Conservation (phyloP, 2,113 vertebrate genomes). For the Heterotilapia buettikoferi region DNA sequence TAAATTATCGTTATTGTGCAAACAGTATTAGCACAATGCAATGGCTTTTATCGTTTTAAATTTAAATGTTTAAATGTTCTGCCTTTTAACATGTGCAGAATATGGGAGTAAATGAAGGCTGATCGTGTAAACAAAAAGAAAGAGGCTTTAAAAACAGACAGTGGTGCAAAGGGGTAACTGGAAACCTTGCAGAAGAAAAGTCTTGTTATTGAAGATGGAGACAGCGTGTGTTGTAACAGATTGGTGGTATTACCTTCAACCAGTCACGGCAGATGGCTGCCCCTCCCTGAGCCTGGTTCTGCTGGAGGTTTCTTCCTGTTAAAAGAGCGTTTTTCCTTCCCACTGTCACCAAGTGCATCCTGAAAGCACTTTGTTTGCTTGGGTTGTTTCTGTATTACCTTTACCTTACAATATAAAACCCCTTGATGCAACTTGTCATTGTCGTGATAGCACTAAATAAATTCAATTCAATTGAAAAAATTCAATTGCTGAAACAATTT, state of each 20-base stretch:
- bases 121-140: not conserved
- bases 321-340: accelerated
- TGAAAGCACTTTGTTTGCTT: not conserved
- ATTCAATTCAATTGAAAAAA: accelerated
- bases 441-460: not conserved
- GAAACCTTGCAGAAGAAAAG: not conserved
- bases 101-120: not conserved
- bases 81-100: not conserved
- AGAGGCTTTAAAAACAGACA: not conserved
- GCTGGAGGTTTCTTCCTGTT: not conserved
- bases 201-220: not conserved
- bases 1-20: not conserved
- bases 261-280: not conserved
- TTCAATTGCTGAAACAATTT: not conserved
- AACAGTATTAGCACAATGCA: too few relatives aligned
- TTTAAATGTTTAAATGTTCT: not conserved
- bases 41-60: not conserved
- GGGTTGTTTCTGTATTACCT: not conserved
- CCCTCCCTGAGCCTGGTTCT: not conserved
- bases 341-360: not conserved
- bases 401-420: not conserved
- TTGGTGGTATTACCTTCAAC: not conserved
- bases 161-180: not conserved
- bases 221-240: not conserved
- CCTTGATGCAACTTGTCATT: not conserved